These are phyloP conservation scores for pig (Sus scrofa) DNA, from an alignment of 2,113 vertebrate species.

Conservation along the genomic window T2T-Sscrofa CM000815.6:94350001-94350500, in stretches of 20 bases:
- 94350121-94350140: not conserved
- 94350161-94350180: not conserved
- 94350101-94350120: not conserved
- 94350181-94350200: conserved; percentile 77
- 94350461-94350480: not conserved
- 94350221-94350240: conserved; percentile 82
- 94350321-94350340: conserved; percentile 72
- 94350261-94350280: conserved; percentile 63
- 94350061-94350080: not conserved
- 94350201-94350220: conserved; percentile 55
- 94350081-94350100: not conserved
- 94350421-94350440: not conserved
- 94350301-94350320: conserved; percentile 59
- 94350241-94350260: conserved; percentile 53
- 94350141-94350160: not conserved
- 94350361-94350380: not conserved
- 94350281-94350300: conserved; percentile 68
- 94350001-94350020: not conserved
- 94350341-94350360: conserved; percentile 30
- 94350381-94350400: not conserved
- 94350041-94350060: not conserved
- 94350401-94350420: not conserved
- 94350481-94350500: not conserved
- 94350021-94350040: accelerated
- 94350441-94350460: not conserved